These are phyloP conservation scores for Monochamus saltuarius DNA, from an alignment of 1,140 invertebrate species.

Conservation along the genomic window DNA sequence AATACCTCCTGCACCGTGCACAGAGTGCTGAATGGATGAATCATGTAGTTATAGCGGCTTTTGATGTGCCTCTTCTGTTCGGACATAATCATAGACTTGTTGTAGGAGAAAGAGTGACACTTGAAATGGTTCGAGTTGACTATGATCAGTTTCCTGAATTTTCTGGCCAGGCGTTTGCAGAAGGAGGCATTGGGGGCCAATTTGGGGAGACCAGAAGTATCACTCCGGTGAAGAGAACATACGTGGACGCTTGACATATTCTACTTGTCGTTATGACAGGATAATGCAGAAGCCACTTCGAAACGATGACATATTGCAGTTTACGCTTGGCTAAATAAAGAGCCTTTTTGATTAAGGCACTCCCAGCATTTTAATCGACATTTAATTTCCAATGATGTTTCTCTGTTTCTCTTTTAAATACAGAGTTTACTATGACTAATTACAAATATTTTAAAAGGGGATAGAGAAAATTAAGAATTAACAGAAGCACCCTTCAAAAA, in stretches of 20 bases:
- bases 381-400: no score
- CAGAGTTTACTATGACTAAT: no score
- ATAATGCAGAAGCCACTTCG: no score
- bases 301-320: no score
- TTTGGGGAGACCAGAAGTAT: slow-evolving; percentile 17
- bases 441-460: no score
- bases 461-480: no score
- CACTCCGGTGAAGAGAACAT: background rate
- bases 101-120: slow-evolving; percentile 18
- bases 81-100: slow-evolving; percentile 20
- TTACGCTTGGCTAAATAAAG: no score
- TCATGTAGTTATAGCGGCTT: slow-evolving; percentile 15
- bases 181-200: slow-evolving; percentile 24
- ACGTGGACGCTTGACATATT: background rate
- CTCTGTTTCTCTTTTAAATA: no score
- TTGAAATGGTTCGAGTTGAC: slow-evolving; percentile 19
- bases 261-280: no score
- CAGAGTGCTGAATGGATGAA: slow-evolving; percentile 28
- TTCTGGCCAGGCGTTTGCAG: slow-evolving; percentile 10
- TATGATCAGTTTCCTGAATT: slow-evolving; percentile 15
- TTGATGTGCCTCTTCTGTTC: slow-evolving; percentile 26
- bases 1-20: slow-evolving; percentile 15
- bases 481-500: no score
- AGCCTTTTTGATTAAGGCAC: no score
- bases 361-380: no score